These are phyloP conservation scores for Piaya cayana DNA, from an alignment of 2,113 vertebrate genomes.

Conservation along the genomic window DNA sequence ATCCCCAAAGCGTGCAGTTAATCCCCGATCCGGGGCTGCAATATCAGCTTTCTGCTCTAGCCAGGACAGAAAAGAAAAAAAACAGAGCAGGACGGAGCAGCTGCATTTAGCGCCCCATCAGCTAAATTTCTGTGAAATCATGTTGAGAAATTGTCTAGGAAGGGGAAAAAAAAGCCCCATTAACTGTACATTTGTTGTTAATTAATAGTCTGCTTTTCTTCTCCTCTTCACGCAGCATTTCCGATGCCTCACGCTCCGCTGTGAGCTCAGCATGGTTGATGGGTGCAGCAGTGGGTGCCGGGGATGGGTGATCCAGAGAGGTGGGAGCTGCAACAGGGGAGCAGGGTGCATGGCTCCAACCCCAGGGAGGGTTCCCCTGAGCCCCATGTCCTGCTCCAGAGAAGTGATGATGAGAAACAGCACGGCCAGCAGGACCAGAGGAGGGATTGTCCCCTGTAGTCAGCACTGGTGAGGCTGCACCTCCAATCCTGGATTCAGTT, in stretches of 20 bases:
- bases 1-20: constrained; percentile 7
- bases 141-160: constrained; percentile 69
- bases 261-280: not conserved
- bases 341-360: not conserved
- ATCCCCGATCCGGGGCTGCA: not conserved
- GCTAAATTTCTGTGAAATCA: constrained; percentile 67
- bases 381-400: not conserved
- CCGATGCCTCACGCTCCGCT: not conserved
- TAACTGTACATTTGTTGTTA: constrained; percentile 67
- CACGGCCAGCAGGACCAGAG: too few relatives aligned
- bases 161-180: constrained; percentile 44
- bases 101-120: constrained; percentile 63
- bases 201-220: constrained; percentile 62
- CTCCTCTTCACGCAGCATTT: not conserved
- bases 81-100: constrained; percentile 38
- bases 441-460: too few relatives aligned
- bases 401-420: too few relatives aligned
- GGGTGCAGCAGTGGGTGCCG: not conserved
- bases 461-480: too few relatives aligned
- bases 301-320: not conserved
- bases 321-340: not conserved
- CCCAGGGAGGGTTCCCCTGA: accelerated
- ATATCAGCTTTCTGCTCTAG: constrained; percentile 39
- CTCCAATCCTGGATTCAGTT: too few relatives aligned
- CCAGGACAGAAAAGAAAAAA: constrained; percentile 60